Evolutionary conservation across 2,797 vertebrate species (phyloP), one percentile per base, ranked within the genome.

Genomic region (Pogonophryne albipinna): DNA sequence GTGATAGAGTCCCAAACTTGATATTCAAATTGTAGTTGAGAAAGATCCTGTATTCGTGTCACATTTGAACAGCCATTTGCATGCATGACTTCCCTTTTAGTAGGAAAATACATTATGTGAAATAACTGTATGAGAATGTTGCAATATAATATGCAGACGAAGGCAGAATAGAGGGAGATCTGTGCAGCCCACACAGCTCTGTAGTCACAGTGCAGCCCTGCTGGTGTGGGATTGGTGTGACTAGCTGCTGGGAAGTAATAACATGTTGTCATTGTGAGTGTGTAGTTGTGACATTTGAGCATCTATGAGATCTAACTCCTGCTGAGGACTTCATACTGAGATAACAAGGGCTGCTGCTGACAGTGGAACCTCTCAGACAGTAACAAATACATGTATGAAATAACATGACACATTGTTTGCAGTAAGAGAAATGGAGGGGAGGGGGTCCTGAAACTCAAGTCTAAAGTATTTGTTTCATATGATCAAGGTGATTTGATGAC

Each of bases 81-180:
- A 10, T 16, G 8, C 7, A 19, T 53, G 20, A 60, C 9, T 42
- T 74, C 46, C 10, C 31, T 10, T 65, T 49, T 31, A 2, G 15
- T 31, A 6, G 16, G 46, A 6, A 41, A 44, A 20, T 3, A 13
- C 31, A 59, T 52, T 8, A n/a, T 58, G 66, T 42, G 63, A 56
- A 59, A 16, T 5, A 19, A 66, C 23, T 51, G 19, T 41, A n/a
- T 61, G 56, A 64, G 10, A 31, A 4, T 69, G 41, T 50, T 63
- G 42, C 71, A 69, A 64, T 71, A 31, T 20, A 19, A 19, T 8
- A 67, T 17, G 41, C 46, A 71, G 63, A 20, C 55, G 60, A 46
- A 61, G n/a, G 19, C 34, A 77, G 68, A 56, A 31, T 49, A 6
- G n/a, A 53, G 71, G 60, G 44, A 38, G 76, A 78, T 53, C 59